Evolutionary conservation across 1,140 invertebrate genomes (phyloP), one percentile per base, ranked within the genome.

Genomic region (Paracyclopina nana): DNA sequence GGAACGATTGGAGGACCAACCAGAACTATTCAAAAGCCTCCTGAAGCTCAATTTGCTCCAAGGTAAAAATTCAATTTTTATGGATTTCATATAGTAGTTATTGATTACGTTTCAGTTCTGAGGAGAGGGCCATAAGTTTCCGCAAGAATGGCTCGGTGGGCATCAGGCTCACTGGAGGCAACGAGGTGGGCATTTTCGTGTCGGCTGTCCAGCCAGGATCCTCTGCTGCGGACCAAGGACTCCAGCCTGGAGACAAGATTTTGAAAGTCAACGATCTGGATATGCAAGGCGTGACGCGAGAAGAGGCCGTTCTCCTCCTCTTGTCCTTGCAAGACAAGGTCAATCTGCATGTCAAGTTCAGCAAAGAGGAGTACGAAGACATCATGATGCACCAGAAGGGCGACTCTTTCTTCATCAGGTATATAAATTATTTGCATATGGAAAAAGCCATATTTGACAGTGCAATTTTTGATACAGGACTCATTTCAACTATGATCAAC

Each of bases 181-280:
- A 99, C 65, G 78, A 90, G 60, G 88, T 85, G 0, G 94, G 94
- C 0, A 95, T 98, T 59, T 98, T 96, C 66, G 90, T 99, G 18
- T 91, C 88, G 0, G 90, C 88, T 2, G 91, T 98, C 1, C 91
- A 96, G 62, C 82, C 88, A 0, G 82, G 85, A 34, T 91, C 84
- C 61, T 88, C 86, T 4, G 92, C 92, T 0, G 86, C 87, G 1
- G 66, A 87, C 24, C 86, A 96, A 69, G 92, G 92, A 9, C 70
- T 99, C 1, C 80, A 84, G 58, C 86, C 87, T 0, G 90, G 87
- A 49, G 91, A 97, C 64, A 90, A 94, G 65, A 91, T 97, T 60
- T 67, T 97, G 4, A 91, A 91, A 70, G 86, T 95, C 16, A 97
- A 97, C 64, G 85, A 91, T 57, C 82, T 83, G 76, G 88, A 95